These are phyloP conservation scores for Callitettix versicolor DNA, from an alignment of 1,140 invertebrate genomes.

Conservation along the genomic window DNA sequence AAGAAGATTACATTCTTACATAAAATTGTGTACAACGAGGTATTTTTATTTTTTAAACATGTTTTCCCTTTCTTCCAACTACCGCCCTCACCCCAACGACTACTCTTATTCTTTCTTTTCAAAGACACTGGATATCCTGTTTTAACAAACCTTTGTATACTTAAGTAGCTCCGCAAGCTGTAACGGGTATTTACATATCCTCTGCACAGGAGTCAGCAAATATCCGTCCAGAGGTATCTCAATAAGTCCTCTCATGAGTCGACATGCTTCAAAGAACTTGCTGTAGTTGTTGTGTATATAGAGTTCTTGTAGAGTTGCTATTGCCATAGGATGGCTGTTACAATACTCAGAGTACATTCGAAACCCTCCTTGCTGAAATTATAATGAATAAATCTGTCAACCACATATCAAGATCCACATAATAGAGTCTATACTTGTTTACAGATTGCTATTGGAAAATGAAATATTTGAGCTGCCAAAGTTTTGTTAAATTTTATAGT, in stretches of 20 bases:
- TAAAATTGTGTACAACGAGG: too few species aligned
- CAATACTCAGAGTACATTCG: slow-evolving; percentile 86
- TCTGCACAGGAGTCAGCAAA: slow-evolving; percentile 78
- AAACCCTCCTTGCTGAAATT: slow-evolving; percentile 55
- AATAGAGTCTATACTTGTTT: too few species aligned
- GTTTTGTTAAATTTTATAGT: too few species aligned
- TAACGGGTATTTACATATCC: slow-evolving; percentile 87
- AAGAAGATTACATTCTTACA: too few species aligned
- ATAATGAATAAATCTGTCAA: slow-evolving; percentile 6
- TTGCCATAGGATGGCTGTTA: slow-evolving; percentile 76
- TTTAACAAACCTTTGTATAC: slow-evolving; percentile 44
- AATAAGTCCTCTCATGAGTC: slow-evolving; percentile 66
- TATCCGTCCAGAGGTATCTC: slow-evolving; percentile 83
- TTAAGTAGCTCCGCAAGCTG: slow-evolving; percentile 78
- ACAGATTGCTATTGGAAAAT: too few species aligned
- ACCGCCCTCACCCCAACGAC: too few species aligned
- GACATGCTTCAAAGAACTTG: slow-evolving; percentile 78
- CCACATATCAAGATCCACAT: not conserved
- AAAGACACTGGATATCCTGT: too few species aligned
- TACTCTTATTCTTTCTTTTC: too few species aligned
- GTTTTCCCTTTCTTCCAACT: too few species aligned
- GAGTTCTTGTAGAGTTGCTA: slow-evolving; percentile 60
- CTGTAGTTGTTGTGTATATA: slow-evolving; percentile 60
- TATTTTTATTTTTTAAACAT: too few species aligned
- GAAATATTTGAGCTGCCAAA: too few species aligned